Base-by-base conservation (phyloP, 2,797 vertebrate species). In the Microhierax caerulescens region DNA sequence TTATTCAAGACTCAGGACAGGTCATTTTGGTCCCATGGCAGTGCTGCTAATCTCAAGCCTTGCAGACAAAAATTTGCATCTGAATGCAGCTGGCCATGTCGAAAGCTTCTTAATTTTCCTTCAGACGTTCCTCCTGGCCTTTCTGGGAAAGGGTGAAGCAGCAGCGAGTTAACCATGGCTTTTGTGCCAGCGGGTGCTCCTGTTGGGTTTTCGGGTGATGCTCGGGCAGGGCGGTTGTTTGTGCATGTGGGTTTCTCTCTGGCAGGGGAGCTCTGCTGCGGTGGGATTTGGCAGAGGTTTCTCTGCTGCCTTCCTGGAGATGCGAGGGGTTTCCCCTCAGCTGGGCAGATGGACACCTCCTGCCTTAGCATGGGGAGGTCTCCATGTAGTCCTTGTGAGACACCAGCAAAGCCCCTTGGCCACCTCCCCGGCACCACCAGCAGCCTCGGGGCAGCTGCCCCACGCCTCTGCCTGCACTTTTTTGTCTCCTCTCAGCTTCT, bases 201-300 rank as follows among this genome's bases (percentile, higher is more conserved):
- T n/a, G 0, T 8, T 9, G 45, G 18, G 21, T 5, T 30, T 79
- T 56, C 22, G 34, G 50, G 20, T 27, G 39, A 6, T 0, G 0
- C 30, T 78, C 11, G 1, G 1, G 2, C 0, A 0, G 15, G 0
- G 0, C 0, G 1, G 6, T 13, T 48, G 28, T 12, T 74, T 10
- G 1, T 32, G 19, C 21, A 6, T 1, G 1, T 23, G 48, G 63
- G 14, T 28, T 60, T 45, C 67, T 18, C 43, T 76, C 24, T 0
- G 0, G 16, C 28, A 27, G 2, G 0, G 41, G 15, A 34, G 25
- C 2, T 19, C 25, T 75, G 36, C 32, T 77, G 32, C 7, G 7
- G 4, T 25, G 11, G 41, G n/a, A 10, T 48, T 51, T 48, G 39
- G 28, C 43, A 53, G 45, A 41, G 17, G 5, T 68, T 39, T 72